Conservation (phyloP, 2,888 invertebrate species). For the Uropetala carovei region DNA sequence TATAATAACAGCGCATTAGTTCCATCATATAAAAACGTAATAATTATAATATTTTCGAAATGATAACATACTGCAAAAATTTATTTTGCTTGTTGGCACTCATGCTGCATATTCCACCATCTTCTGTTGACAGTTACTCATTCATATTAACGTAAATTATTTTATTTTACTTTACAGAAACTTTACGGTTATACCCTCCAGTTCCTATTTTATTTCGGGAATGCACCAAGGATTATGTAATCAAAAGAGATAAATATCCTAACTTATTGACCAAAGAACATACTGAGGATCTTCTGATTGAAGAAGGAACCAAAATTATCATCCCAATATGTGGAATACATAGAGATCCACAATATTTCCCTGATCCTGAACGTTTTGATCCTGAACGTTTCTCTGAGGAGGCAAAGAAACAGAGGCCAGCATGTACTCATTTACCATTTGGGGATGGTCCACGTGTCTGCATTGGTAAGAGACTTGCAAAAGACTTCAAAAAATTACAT, state of each 20-base stretch:
- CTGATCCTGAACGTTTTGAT: slow-evolving; percentile 42
- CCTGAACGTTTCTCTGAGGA: slow-evolving; percentile 30
- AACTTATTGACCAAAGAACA: background rate
- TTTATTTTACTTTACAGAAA: slow-evolving; percentile 73
- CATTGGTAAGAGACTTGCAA: background rate
- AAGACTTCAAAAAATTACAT: background rate
- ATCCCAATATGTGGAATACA: slow-evolving; percentile 35
- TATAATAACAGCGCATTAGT: no score
- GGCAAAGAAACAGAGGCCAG: background rate
- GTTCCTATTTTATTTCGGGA: slow-evolving; percentile 74
- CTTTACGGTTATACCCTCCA: slow-evolving; percentile 76
- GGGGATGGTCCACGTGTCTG: slow-evolving; percentile 40
- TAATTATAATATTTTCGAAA: no score
- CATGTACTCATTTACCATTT: slow-evolving; percentile 36
- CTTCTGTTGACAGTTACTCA: background rate
- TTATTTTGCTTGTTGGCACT: no score
- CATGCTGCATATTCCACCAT: no score
- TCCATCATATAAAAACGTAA: no score
- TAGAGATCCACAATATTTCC: slow-evolving; percentile 35
- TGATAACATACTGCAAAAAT: no score
- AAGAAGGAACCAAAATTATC: slow-evolving; percentile 31
- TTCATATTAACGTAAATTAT: background rate
- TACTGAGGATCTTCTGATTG: slow-evolving; percentile 33
- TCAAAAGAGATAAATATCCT: slow-evolving; percentile 67
- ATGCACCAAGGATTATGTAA: slow-evolving; percentile 72